These are phyloP conservation scores for Drosophila erecta DNA, from an alignment of 1,140 invertebrate genomes.

Conservation along the genomic window DNA sequence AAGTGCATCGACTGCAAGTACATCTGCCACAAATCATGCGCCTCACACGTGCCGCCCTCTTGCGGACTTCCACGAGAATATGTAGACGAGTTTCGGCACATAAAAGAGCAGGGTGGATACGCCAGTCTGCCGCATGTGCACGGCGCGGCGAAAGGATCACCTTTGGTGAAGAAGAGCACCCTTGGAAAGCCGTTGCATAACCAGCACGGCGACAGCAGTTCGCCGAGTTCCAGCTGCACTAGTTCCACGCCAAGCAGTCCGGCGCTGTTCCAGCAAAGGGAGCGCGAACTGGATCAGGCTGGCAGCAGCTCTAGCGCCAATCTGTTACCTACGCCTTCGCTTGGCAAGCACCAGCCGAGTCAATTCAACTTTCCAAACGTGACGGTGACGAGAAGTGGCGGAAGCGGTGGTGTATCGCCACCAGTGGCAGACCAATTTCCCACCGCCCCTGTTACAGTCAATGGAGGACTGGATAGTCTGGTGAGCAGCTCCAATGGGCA, in stretches of 20 bases:
- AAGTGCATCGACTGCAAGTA: slow-evolving; percentile 98
- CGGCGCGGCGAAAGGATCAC: slow-evolving; percentile 82
- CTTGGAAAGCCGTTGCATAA: slow-evolving; percentile 52
- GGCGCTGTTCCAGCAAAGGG: slow-evolving; percentile 88
- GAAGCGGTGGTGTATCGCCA: slow-evolving; percentile 34
- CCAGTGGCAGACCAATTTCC: slow-evolving; percentile 2
- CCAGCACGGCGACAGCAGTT: slow-evolving; percentile 92
- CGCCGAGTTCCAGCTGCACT: slow-evolving; percentile 97
- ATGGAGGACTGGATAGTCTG: slow-evolving; percentile 26
- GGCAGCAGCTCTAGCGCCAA: slow-evolving; percentile 76
- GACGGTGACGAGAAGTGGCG: slow-evolving; percentile 62
- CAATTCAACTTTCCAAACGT: slow-evolving; percentile 94
- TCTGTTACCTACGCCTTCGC: slow-evolving; percentile 25
- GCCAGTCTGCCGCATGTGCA: slow-evolving; percentile 46
- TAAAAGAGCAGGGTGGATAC: slow-evolving; percentile 86
- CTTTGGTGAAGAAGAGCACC: slow-evolving; percentile 72
- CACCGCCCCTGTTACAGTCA: background rate
- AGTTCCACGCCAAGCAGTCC: slow-evolving; percentile 98
- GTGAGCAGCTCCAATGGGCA: slow-evolving; percentile 51
- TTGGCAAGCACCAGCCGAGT: slow-evolving; percentile 85
- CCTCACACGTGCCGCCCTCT: slow-evolving; percentile 94
- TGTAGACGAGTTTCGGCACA: slow-evolving; percentile 91
- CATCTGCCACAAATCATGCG: slow-evolving; percentile 95
- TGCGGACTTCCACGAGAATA: slow-evolving; percentile 95
- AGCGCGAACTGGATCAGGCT: slow-evolving; percentile 47